Conservation (phyloP, 2,797 vertebrate genomes). For the Microcaecilia unicolor region DNA sequence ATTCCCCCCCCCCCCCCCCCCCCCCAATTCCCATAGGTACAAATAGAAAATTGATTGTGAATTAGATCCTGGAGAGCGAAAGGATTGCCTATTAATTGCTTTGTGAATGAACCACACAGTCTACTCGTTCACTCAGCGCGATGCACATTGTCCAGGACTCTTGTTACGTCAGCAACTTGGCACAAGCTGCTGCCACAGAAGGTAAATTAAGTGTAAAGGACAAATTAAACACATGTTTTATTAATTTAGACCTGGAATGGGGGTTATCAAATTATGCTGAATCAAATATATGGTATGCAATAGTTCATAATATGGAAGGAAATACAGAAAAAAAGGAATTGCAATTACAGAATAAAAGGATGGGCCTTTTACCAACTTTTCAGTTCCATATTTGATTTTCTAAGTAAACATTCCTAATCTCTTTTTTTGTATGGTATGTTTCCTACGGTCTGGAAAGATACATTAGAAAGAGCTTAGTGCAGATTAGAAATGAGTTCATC, state of each 20-base stretch:
- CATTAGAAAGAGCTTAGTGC: constrained; percentile 35
- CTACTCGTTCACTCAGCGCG: no score
- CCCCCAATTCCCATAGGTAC: no score
- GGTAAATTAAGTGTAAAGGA: not conserved
- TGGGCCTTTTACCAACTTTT: constrained; percentile 60
- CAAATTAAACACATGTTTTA: not conserved
- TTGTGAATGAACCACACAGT: no score
- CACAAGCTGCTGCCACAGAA: constrained; percentile 1
- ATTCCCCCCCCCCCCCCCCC: no score
- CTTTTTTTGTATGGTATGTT: constrained; percentile 42
- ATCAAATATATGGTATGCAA: constrained; percentile 24
- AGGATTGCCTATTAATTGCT: no score
- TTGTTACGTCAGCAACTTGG: no score
- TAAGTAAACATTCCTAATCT: constrained; percentile 37
- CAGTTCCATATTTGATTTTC: constrained; percentile 40
- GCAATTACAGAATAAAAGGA: constrained; percentile 43
- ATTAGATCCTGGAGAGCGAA: no score
- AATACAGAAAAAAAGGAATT: constrained; percentile 31
- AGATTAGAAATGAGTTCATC: constrained; percentile 55
- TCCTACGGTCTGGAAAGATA: constrained; percentile 44
- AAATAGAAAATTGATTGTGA: no score
- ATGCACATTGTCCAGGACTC: no score
- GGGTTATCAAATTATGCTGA: constrained; percentile 20
- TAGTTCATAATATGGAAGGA: constrained; percentile 35
- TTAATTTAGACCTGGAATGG: constrained; percentile 6